Base-by-base conservation (phyloP, 92 coral and sea anemone genomes). In the Epizoanthus rinbou region DNA sequence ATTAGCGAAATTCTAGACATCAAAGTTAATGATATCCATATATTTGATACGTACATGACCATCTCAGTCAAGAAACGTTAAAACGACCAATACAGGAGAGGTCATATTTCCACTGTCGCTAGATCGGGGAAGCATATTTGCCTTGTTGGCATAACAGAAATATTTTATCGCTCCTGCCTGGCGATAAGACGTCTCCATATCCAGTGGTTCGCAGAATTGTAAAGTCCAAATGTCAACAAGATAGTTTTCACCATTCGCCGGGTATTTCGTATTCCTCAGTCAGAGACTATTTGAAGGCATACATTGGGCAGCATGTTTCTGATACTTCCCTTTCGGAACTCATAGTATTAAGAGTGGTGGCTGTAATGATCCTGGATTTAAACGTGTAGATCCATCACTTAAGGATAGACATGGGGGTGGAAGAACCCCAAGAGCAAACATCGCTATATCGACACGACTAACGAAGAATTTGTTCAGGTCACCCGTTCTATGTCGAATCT, bases 281-380 rank as follows among this genome's bases (percentile, higher is more conserved):
- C 19, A 50, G n/a, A 47, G 25, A 41, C 17, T 50, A 43, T 69
- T n/a, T 81, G n/a, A 37, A 47, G 57, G 47, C 76, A 11, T 22
- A 52, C 47, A 47, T 64, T 39, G 6, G 19, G 11, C 64, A 15
- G 0, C 5, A 47, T 50, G 85, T 80, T 14, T 18, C 75, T 3
- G 67, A 82, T 71, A 13, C 80, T 1, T 9, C 73, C 17, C 13
- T 83, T 70, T 21, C 71, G 80, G 80, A 17, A 83, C 86, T 17
- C 86, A 71, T 37, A 83, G 86, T 35, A 83, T 72, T 24, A 72
- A 80, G 28, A 84, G 62, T n/a, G 81, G 66, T 33, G 37, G 64
- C 3, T 50, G 63, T 1, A 84, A 84, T 18, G 64, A 62, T n/a
- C 56, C 74, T 1, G 87, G 75, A 3, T 84, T 84, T 52, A 63